Evolutionary conservation across 1,140 invertebrate species (phyloP).

Genomic region (Temnothorax longispinosus): DNA sequence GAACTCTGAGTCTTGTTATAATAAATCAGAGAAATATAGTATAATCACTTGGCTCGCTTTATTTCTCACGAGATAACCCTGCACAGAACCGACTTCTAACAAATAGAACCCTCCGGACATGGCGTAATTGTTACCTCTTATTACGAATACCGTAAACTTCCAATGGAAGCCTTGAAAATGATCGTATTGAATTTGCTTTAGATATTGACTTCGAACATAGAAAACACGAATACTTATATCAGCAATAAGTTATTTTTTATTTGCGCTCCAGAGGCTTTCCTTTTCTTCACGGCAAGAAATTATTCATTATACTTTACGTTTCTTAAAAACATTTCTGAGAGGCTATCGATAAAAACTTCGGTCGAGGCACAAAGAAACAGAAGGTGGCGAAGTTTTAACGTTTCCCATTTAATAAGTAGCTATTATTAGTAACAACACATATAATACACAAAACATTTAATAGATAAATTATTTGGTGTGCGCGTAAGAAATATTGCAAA

Average conservation of each 20-base stretch:
- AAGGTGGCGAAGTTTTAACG: not conserved
- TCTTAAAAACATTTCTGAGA: not conserved
- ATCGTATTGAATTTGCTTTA: constrained; percentile 9
- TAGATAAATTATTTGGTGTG: not conserved
- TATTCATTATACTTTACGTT: constrained; percentile 10
- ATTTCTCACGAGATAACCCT: too few species aligned
- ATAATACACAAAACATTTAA: not conserved
- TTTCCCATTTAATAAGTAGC: not conserved
- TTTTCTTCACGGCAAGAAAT: constrained; percentile 3
- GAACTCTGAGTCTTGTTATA: too few species aligned
- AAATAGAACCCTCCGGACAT: not conserved
- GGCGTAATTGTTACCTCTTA: not conserved
- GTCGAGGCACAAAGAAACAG: not conserved
- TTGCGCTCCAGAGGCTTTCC: not conserved
- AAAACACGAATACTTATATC: not conserved
- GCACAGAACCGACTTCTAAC: too few species aligned
- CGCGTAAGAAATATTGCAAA: not conserved
- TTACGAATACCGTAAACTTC: constrained; percentile 37
- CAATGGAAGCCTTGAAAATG: constrained; percentile 35
- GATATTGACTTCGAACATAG: constrained; percentile 28
- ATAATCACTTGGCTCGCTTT: too few species aligned
- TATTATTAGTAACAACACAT: not conserved
- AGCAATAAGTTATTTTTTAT: not conserved
- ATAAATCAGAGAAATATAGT: too few species aligned
- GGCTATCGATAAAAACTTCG: not conserved